Conservation (phyloP, 2,888 invertebrate species). For the Campaea margaritaria region DNA sequence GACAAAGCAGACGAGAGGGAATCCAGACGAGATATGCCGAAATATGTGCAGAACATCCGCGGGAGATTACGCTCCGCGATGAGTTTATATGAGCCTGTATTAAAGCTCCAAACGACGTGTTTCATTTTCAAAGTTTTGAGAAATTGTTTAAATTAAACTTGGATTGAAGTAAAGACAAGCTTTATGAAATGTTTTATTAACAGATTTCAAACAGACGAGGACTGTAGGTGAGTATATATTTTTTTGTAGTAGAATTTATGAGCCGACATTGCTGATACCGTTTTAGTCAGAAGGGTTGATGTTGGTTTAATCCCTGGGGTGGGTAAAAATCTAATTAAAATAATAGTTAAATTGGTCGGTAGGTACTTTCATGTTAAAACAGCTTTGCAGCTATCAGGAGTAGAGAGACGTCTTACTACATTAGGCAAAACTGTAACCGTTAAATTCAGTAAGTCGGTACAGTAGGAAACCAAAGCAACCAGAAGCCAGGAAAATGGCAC, state of each 20-base stretch:
- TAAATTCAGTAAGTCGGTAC: background rate
- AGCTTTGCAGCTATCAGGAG: slow-evolving; percentile 1
- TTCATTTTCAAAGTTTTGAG: slow-evolving; percentile 15
- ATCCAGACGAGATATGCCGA: slow-evolving; percentile 41
- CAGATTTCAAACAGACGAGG: too few relatives aligned
- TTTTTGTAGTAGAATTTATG: too few relatives aligned
- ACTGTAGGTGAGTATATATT: too few relatives aligned
- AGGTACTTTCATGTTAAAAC: background rate
- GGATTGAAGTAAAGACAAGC: too few relatives aligned
- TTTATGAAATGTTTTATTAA: too few relatives aligned
- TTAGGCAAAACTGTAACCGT: slow-evolving; percentile 7
- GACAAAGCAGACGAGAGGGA: slow-evolving; percentile 52
- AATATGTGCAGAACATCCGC: slow-evolving; percentile 28
- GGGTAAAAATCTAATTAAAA: too few relatives aligned
- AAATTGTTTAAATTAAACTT: slow-evolving; percentile 18
- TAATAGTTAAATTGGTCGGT: background rate
- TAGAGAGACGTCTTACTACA: background rate
- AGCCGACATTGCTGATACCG: too few relatives aligned
- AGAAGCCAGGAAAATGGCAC: slow-evolving; percentile 9
- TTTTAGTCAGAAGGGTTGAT: too few relatives aligned
- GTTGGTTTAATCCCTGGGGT: too few relatives aligned
- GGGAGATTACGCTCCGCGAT: slow-evolving; percentile 19
- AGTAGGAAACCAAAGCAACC: slow-evolving; percentile 12
- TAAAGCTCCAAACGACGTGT: slow-evolving; percentile 17
- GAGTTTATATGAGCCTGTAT: slow-evolving; percentile 23